Evolutionary conservation across 1,140 invertebrate species (phyloP).

Genomic region (Gerris buenoi): DNA sequence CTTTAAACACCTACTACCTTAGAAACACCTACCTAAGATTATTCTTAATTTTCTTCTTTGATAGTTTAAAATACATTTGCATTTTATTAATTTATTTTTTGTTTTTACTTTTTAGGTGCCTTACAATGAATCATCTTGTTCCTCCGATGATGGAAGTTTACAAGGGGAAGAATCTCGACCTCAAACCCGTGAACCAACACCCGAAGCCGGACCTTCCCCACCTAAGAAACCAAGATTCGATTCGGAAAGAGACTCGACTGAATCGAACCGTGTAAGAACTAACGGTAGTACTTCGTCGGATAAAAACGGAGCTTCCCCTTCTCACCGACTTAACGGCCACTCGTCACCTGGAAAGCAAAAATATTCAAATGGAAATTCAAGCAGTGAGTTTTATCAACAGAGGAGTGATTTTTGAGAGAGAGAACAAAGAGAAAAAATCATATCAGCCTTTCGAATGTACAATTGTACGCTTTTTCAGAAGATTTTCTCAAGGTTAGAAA

Average conservation of each 20-base stretch:
- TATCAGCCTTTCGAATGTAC: no score
- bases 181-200: not conserved
- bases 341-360: no score
- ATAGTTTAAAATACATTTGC: no score
- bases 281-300: not conserved
- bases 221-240: not conserved
- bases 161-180: not conserved
- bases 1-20: no score
- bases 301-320: not conserved
- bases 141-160: not conserved
- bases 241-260: no score
- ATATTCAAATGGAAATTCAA: no score
- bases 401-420: not conserved
- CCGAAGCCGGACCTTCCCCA: not conserved
- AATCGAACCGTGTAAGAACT: not conserved
- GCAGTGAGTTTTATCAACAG: not conserved
- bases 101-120: not conserved
- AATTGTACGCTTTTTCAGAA: no score
- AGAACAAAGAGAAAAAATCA: no score
- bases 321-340: not conserved
- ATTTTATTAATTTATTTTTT: no score
- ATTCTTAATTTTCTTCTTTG: no score
- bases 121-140: slow-evolving; percentile 1
- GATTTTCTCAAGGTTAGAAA: no score
- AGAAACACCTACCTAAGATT: no score